phyloP scores from a whole-genome alignment of 2,113 vertebrate species.

The Trichechus manatus region DNA sequence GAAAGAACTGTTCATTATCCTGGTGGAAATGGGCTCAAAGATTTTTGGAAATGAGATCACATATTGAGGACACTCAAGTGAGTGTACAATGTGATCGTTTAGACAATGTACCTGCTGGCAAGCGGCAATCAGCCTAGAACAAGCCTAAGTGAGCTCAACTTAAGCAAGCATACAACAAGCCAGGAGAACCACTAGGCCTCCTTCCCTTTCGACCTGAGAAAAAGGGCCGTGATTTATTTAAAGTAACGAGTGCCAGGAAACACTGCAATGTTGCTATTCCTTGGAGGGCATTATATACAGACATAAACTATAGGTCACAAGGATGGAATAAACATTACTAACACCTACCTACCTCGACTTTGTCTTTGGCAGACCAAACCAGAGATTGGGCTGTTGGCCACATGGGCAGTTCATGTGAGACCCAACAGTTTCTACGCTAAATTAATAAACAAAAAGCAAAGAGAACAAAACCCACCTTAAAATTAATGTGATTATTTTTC shows the following conservation, averaged over 20 bases:
- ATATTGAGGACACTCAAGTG: background rate
- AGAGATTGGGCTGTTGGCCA: background rate
- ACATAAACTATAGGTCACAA: background rate
- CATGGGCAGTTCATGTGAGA: background rate
- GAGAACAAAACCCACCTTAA: background rate
- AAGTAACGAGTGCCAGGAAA: background rate
- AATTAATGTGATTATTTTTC: background rate
- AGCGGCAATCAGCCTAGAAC: background rate
- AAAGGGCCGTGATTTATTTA: background rate
- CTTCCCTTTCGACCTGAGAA: background rate
- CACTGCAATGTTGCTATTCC: background rate
- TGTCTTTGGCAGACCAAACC: background rate
- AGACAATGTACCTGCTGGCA: no score
- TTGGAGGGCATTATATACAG: background rate
- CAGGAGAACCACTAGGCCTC: background rate
- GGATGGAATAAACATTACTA: background rate
- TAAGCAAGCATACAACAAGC: background rate
- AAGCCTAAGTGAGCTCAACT: no score
- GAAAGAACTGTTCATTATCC: background rate
- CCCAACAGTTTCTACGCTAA: background rate
- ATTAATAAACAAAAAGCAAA: constrained; percentile 14
- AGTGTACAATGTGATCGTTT: accelerated
- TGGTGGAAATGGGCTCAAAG: background rate
- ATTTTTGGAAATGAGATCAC: background rate
- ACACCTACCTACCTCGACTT: background rate